Evolutionary conservation across 2,797 vertebrate genomes (phyloP), one percentile per base, ranked within the genome.

Genomic region (Philypnodon macrostomus): DNA sequence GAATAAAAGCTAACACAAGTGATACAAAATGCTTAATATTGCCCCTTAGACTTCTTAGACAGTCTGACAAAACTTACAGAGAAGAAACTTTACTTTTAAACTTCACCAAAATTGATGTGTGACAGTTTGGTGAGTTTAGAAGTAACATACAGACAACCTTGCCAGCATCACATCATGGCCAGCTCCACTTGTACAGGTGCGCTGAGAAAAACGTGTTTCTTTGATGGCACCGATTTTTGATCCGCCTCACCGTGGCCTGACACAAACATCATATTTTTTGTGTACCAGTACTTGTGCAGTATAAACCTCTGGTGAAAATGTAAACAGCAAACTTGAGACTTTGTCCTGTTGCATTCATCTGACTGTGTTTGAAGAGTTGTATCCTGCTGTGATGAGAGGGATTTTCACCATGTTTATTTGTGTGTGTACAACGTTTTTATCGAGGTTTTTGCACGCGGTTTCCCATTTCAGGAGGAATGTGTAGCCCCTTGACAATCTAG

Each of bases 111-210:
- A 49, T 6, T 18, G 52, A 32, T 55, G 45, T 55, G 45, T 75
- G 67, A 67, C 71, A 77, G 51, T 31, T 33, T n/a, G n/a, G n/a
- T n/a, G n/a, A 62, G 51, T 46, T 41, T 29, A 49, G 16, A 18
- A 58, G 63, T 50, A 45, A 26, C 17, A 58, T 62, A 58, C 7
- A 45, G 14, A 3, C n/a, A n/a, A n/a, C 4, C 4, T 13, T 34
- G 8, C n/a, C 9, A 47, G 7, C 16, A 18, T 11, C 48, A 19
- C 50, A 50, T 37, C 57, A 53, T 3, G 15, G 19, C 40, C 58
- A 23, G 32, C 47, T 31, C 10, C 60, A 17, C 48, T 67, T 44
- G 50, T 32, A 59, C 14, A 49, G 44, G 51, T 33, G 36, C 24
- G 10, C 29, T n/a, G 27, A 47, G 34, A 23, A 53, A 31, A 53